Evolutionary conservation across 2,113 vertebrate genomes (phyloP).

Genomic region (Colius striatus): DNA sequence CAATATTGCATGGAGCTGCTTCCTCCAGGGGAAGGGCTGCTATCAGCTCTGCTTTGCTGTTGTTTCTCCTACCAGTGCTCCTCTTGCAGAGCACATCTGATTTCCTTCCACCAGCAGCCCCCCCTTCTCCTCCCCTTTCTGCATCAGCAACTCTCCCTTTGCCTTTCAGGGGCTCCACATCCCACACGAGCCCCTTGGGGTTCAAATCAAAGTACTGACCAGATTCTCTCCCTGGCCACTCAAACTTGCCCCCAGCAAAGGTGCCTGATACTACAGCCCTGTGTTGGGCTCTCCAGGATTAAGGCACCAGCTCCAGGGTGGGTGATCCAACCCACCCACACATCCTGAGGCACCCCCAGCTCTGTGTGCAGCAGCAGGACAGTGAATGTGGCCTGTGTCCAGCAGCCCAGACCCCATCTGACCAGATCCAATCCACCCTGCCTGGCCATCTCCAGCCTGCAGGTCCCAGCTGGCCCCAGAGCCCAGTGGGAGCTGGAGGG

Average conservation of each 20-base stretch:
- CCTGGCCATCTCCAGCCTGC: accelerated
- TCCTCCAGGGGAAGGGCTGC: slow-evolving; percentile 61
- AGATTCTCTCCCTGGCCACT: accelerated
- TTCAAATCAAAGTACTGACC: background rate
- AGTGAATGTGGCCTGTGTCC: accelerated
- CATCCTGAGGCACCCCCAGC: accelerated
- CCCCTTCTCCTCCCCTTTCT: no score
- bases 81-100: background rate
- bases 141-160: accelerated
- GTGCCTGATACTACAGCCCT: accelerated
- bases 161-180: background rate
- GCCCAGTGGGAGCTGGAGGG: background rate
- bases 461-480: background rate
- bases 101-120: background rate
- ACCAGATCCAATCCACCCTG: accelerated
- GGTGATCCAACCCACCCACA: background rate
- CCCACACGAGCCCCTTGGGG: accelerated
- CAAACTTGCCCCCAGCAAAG: background rate
- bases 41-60: slow-evolving; percentile 21
- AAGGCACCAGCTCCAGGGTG: background rate
- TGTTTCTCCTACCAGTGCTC: background rate
- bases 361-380: accelerated
- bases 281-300: background rate
- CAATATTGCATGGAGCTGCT: slow-evolving; percentile 71
- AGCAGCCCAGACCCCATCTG: background rate